These are phyloP conservation scores for Prostheceraeus crozeri DNA, from an alignment of 2,888 invertebrate species.

Conservation along the genomic window DNA sequence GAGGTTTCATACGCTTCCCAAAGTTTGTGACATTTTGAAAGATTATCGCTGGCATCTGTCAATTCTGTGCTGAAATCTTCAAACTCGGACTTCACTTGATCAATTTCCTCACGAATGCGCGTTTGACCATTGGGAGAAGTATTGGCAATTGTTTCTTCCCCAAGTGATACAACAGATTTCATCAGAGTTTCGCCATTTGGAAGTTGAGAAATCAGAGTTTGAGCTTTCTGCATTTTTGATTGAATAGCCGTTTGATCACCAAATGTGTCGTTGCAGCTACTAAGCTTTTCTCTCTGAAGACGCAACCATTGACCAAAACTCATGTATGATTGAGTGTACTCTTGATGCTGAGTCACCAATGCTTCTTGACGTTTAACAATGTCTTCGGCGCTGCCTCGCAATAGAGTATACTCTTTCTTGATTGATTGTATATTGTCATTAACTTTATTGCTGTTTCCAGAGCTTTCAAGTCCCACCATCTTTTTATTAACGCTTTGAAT, in stretches of 20 bases:
- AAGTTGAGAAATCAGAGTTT: slow-evolving; percentile 65
- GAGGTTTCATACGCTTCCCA: slow-evolving; percentile 75
- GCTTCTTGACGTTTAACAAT: background rate
- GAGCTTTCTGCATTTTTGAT: slow-evolving; percentile 69
- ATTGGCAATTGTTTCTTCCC: slow-evolving; percentile 62
- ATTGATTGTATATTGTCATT: background rate
- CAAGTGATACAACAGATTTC: slow-evolving; percentile 67
- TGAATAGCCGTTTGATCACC: slow-evolving; percentile 69
- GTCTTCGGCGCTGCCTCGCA: background rate
- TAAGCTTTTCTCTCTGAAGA: slow-evolving; percentile 76
- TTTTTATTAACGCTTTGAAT: background rate
- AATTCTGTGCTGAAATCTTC: slow-evolving; percentile 70
- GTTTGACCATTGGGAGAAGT: slow-evolving; percentile 61
- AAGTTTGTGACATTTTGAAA: slow-evolving; percentile 69
- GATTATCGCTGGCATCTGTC: slow-evolving; percentile 68
- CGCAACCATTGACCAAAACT: slow-evolving; percentile 86
- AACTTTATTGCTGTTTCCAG: background rate
- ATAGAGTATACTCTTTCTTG: background rate
- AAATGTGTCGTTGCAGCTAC: slow-evolving; percentile 82
- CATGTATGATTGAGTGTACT: slow-evolving; percentile 80
- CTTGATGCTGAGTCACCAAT: slow-evolving; percentile 61
- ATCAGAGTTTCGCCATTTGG: slow-evolving; percentile 69
- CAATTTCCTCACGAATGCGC: slow-evolving; percentile 70
- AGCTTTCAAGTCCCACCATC: background rate
- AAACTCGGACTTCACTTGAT: slow-evolving; percentile 73